Evolutionary conservation across 2,888 invertebrate genomes (phyloP).

Genomic region (Brachynemurus nebulosus): DNA sequence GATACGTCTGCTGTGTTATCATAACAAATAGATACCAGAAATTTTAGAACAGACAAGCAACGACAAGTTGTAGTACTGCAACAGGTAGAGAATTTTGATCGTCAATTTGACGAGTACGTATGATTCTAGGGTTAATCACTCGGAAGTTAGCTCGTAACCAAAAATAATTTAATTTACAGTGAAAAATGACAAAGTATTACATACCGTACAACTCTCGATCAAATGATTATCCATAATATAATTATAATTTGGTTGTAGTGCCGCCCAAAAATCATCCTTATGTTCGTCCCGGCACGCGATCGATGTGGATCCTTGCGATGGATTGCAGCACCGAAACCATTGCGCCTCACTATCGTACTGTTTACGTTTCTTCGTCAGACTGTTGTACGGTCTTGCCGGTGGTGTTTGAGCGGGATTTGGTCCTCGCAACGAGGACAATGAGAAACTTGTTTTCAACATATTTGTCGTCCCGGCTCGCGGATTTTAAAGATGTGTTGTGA

Average conservation of each 20-base stretch:
- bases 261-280: constrained; percentile 85
- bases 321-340: constrained; percentile 66
- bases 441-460: constrained; percentile 62
- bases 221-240: constrained; percentile 93
- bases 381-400: constrained; percentile 60
- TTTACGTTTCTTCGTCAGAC: constrained; percentile 59
- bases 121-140: too few species aligned
- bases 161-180: too few species aligned
- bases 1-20: too few species aligned
- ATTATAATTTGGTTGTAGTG: constrained; percentile 80
- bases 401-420: constrained; percentile 34
- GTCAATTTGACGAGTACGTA: too few species aligned
- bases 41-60: too few species aligned
- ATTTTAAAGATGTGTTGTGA: too few species aligned
- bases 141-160: too few species aligned
- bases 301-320: constrained; percentile 45
- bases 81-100: too few species aligned
- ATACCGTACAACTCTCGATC: constrained; percentile 67
- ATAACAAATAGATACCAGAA: too few species aligned
- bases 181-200: too few species aligned
- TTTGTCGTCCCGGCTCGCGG: too few species aligned
- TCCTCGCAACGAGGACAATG: constrained; percentile 66
- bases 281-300: constrained; percentile 59
- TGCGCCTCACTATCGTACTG: constrained; percentile 51
- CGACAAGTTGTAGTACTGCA: too few species aligned